Conservation (phyloP, 2,888 invertebrate species). For the Sialis fuliginosa region DNA sequence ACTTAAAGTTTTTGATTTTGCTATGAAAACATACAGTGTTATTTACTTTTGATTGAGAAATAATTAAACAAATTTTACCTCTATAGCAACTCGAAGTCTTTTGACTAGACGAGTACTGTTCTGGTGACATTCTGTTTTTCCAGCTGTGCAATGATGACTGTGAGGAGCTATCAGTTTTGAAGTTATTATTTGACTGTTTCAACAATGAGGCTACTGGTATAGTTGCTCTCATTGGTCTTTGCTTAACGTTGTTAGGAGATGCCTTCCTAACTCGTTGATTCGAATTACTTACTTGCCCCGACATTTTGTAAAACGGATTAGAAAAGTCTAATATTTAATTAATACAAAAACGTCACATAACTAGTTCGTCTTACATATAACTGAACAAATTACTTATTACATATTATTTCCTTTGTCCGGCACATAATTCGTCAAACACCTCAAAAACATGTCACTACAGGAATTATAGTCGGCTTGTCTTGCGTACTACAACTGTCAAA, state of each 20-base stretch:
- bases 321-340: neutral
- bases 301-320: conserved; percentile 3
- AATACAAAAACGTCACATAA: neutral
- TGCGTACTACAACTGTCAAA: neutral
- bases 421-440: neutral
- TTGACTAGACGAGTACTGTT: conserved; percentile 49
- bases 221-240: conserved; percentile 59
- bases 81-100: conserved; percentile 55
- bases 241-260: conserved; percentile 42
- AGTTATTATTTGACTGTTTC: conserved; percentile 36
- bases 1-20: conserved; percentile 32
- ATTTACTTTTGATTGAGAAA: neutral
- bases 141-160: conserved; percentile 48
- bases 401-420: neutral
- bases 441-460: neutral
- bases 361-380: neutral
- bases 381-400: neutral
- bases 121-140: conserved; percentile 47
- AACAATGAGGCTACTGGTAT: conserved; percentile 57
- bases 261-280: conserved; percentile 39
- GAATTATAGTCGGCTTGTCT: neutral
- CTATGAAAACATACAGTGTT: conserved; percentile 19
- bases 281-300: conserved; percentile 23
- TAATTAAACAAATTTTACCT: conserved; percentile 40
- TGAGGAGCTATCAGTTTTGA: conserved; percentile 44